These are phyloP conservation scores for Atlantisia rogersi DNA, from an alignment of 2,113 vertebrate genomes.

Conservation along the genomic window DNA sequence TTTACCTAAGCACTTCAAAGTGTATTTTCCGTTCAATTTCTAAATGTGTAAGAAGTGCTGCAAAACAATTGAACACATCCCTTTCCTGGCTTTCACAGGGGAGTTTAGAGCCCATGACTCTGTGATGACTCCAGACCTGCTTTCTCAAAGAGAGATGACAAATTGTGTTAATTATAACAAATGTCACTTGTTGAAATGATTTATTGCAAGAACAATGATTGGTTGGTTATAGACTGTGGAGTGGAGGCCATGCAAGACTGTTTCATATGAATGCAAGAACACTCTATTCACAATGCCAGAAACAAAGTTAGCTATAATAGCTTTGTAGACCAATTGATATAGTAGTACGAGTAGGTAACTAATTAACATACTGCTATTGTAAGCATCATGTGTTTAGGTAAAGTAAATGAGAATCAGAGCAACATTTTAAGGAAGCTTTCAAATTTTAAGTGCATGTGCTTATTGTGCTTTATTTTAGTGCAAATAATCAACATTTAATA, in stretches of 20 bases:
- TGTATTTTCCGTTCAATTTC: background rate
- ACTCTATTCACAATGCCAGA: background rate
- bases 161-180: slow-evolving; percentile 56
- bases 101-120: background rate
- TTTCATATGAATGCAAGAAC: background rate
- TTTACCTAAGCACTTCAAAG: background rate
- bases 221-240: background rate
- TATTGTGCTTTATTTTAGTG: background rate
- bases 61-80: background rate
- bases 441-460: background rate
- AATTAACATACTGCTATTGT: background rate
- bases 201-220: slow-evolving; percentile 2
- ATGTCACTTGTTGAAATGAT: slow-evolving; percentile 44
- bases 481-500: background rate
- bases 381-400: background rate
- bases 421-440: background rate
- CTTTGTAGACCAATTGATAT: background rate
- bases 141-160: slow-evolving; percentile 11
- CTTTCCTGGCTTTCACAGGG: background rate
- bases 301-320: background rate
- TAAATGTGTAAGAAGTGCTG: background rate
- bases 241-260: background rate
- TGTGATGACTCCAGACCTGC: background rate
- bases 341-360: background rate
- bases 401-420: background rate